Evolutionary conservation across 2,113 vertebrate species (phyloP).

Genomic region (Marcusenius ussheri): DNA sequence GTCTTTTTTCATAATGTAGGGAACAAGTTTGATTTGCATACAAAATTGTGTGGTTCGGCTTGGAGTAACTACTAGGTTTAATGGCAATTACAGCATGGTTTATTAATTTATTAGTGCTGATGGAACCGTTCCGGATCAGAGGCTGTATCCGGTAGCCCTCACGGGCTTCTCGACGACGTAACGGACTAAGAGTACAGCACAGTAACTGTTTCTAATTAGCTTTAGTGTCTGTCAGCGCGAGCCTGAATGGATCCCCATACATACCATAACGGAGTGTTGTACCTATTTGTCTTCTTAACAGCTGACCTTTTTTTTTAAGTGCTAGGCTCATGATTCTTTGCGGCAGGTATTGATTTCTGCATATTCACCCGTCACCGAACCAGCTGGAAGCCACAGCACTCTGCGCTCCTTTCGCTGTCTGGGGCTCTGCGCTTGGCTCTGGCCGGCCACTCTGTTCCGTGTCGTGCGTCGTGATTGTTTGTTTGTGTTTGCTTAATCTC

Average conservation of each 20-base stretch:
- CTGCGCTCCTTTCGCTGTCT: neutral
- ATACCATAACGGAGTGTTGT: neutral
- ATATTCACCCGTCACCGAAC: neutral
- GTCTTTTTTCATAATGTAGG: neutral
- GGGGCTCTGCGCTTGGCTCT: neutral
- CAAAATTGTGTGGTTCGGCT: neutral
- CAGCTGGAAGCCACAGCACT: neutral
- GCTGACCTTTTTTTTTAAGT: neutral
- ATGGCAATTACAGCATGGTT: neutral
- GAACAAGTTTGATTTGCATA: neutral
- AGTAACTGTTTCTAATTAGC: neutral
- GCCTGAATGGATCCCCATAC: neutral
- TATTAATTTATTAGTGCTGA: conserved; percentile 1
- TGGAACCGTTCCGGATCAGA: neutral
- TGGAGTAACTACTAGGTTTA: neutral
- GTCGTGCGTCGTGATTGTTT: neutral
- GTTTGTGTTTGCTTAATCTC: neutral
- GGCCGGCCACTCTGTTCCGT: neutral
- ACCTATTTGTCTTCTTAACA: neutral
- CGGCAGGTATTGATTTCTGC: neutral
- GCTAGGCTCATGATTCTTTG: neutral
- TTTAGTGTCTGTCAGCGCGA: neutral
- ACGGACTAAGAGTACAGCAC: neutral
- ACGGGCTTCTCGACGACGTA: neutral
- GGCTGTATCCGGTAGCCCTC: neutral